Conservation (phyloP, 2,888 invertebrate genomes). For the Tridacna crocea region DNA sequence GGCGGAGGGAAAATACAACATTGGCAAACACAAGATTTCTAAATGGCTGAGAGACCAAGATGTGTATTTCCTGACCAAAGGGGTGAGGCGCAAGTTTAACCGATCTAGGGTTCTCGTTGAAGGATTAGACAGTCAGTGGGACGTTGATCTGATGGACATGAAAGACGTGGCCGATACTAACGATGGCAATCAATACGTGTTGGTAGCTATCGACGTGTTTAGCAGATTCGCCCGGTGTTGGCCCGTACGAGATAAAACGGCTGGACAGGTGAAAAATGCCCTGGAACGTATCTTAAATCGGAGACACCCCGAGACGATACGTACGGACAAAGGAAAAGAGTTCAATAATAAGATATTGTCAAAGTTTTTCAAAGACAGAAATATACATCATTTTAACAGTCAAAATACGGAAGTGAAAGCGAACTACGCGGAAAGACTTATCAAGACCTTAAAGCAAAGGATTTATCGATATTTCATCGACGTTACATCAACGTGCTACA, state of each 20-base stretch:
- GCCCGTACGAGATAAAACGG: background rate
- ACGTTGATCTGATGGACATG: constrained; percentile 41
- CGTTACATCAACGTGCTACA: constrained; percentile 31
- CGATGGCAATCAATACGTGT: constrained; percentile 32
- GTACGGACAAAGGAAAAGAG: constrained; percentile 35
- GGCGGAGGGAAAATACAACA: background rate
- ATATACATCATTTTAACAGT: constrained; percentile 30
- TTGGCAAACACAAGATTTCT: background rate
- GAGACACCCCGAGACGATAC: constrained; percentile 36
- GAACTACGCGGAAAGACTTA: constrained; percentile 40
- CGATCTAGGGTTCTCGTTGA: constrained; percentile 34
- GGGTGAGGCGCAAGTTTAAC: constrained; percentile 27
- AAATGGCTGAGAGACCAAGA: constrained; percentile 41
- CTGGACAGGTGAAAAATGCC: background rate
- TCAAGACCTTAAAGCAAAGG: constrained; percentile 32
- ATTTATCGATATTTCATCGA: constrained; percentile 31
- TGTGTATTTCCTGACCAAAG: constrained; percentile 37
- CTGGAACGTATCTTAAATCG: background rate
- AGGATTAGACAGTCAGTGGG: constrained; percentile 45
- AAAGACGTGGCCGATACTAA: constrained; percentile 22
- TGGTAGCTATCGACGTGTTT: constrained; percentile 21
- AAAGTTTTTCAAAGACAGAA: constrained; percentile 16
- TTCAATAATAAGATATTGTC: constrained; percentile 31
- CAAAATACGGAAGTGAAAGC: constrained; percentile 39
- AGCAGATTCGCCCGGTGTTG: constrained; percentile 2